Evolutionary conservation across 2,888 invertebrate species (phyloP).

Genomic region (Drosophila mercatorum): DNA sequence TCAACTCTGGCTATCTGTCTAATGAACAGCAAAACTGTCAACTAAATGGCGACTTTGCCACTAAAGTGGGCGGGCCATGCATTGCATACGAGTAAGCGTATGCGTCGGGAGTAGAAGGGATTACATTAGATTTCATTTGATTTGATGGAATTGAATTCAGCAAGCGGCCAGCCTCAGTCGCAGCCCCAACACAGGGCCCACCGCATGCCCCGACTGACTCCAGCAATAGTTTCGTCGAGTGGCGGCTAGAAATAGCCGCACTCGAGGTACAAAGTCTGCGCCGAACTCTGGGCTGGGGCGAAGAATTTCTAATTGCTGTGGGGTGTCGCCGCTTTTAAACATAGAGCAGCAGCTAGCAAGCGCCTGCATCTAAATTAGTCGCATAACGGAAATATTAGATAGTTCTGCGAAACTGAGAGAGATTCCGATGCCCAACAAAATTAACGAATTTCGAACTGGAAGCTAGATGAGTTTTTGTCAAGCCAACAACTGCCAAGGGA

Average conservation of each 20-base stretch:
- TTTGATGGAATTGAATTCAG: slow-evolving; percentile 54
- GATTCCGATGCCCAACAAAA: background rate
- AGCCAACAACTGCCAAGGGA: background rate
- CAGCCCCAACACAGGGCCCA: background rate
- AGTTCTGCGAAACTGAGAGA: slow-evolving; percentile 23
- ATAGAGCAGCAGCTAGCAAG: slow-evolving; percentile 11
- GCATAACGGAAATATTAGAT: slow-evolving; percentile 18
- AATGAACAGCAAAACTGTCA: slow-evolving; percentile 59
- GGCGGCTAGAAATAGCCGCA: slow-evolving; percentile 12
- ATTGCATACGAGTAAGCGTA: background rate
- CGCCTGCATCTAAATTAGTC: slow-evolving; percentile 23
- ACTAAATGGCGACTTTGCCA: slow-evolving; percentile 17
- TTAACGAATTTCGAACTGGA: background rate
- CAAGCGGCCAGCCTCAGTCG: slow-evolving; percentile 12
- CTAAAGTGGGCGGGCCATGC: background rate
- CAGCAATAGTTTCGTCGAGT: background rate
- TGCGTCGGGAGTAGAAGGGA: slow-evolving; percentile 22
- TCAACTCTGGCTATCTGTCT: slow-evolving; percentile 3
- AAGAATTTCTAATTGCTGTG: slow-evolving; percentile 30
- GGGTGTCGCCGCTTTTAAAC: slow-evolving; percentile 38
- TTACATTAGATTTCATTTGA: slow-evolving; percentile 46
- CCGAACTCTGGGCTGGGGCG: background rate
- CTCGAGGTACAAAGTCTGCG: slow-evolving; percentile 24
- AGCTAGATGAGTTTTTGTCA: background rate
- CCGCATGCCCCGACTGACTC: background rate